These are phyloP conservation scores for Drosophila miranda DNA, from an alignment of 1,140 invertebrate genomes.

Conservation along the genomic window DNA sequence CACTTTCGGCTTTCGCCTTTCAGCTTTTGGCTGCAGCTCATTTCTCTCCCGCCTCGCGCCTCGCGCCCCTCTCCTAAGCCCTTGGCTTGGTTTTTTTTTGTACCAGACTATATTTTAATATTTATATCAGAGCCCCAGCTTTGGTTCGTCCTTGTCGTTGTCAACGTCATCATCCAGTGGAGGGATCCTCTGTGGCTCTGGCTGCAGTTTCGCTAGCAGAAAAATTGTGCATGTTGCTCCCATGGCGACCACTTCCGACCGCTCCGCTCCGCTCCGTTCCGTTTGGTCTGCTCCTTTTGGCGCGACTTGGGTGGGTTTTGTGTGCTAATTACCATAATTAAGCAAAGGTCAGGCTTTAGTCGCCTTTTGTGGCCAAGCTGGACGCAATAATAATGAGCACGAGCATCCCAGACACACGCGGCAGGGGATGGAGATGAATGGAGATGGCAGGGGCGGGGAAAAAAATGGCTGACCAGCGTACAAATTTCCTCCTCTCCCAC, in stretches of 20 bases:
- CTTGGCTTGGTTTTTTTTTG: background rate
- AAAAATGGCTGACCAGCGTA: constrained; percentile 65
- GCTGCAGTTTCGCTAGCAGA: constrained; percentile 20
- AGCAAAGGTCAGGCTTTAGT: constrained; percentile 80
- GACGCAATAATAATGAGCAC: constrained; percentile 73
- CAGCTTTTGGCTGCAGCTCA: constrained; percentile 37
- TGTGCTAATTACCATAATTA: constrained; percentile 79
- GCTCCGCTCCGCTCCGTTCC: constrained; percentile 27
- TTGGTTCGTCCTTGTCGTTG: constrained; percentile 35
- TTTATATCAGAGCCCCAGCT: constrained; percentile 61
- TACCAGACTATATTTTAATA: constrained; percentile 63
- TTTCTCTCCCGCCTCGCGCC: constrained; percentile 1
- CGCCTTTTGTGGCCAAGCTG: constrained; percentile 68
- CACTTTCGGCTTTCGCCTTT: constrained; percentile 60
- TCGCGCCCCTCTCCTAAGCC: no score
- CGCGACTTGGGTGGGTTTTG: constrained; percentile 33
- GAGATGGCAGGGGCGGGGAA: background rate
- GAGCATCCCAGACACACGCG: background rate
- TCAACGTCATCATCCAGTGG: constrained; percentile 54
- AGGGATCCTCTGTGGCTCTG: constrained; percentile 6
- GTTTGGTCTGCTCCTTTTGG: constrained; percentile 65
- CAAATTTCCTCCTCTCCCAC: constrained; percentile 32
- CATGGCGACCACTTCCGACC: background rate
- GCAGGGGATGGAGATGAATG: background rate
- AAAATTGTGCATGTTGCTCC: constrained; percentile 32